Percentiles rank a stretch among this genome's conserved stretches.
Evolutionary conservation across 2,797 vertebrate genomes (phyloP).

Genomic region (Pogoniulus pusillus): DNA sequence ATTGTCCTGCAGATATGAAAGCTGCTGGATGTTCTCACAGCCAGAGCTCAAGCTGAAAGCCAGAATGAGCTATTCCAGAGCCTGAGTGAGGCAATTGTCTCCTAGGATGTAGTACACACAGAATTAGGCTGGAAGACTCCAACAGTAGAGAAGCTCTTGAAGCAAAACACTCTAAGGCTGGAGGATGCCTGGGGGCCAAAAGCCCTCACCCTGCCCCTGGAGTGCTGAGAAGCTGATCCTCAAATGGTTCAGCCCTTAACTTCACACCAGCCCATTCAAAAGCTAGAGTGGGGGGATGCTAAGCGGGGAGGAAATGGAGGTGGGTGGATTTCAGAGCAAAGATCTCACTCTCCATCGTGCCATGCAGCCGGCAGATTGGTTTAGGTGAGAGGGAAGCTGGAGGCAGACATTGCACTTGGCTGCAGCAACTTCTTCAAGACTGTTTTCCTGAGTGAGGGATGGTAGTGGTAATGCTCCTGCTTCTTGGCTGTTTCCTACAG

Average conservation of each 20-base stretch:
- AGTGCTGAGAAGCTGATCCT: not conserved
- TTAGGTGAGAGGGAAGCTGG: not conserved
- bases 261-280: accelerated
- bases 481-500: slow-evolving; percentile 38
- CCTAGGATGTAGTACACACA: accelerated
- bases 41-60: not conserved
- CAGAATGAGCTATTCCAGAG: not conserved
- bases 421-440: slow-evolving; percentile 22
- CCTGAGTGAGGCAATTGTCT: not conserved
- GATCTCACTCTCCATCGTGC: not conserved
- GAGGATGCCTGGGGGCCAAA: not conserved
- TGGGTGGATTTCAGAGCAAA: not conserved
- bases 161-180: accelerated
- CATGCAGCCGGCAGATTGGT: not conserved
- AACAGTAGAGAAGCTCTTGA: not conserved
- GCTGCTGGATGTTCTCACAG: not conserved
- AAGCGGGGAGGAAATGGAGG: not conserved
- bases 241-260: accelerated
- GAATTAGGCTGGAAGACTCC: not conserved
- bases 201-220: accelerated
- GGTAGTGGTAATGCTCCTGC: slow-evolving; percentile 34
- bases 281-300: accelerated
- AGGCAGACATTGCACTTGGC: slow-evolving; percentile 27
- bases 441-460: slow-evolving; percentile 60
- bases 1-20: not conserved